phyloP scores from a whole-genome alignment of 2,113 vertebrate genomes.

The Lagopus leucura region DNA sequence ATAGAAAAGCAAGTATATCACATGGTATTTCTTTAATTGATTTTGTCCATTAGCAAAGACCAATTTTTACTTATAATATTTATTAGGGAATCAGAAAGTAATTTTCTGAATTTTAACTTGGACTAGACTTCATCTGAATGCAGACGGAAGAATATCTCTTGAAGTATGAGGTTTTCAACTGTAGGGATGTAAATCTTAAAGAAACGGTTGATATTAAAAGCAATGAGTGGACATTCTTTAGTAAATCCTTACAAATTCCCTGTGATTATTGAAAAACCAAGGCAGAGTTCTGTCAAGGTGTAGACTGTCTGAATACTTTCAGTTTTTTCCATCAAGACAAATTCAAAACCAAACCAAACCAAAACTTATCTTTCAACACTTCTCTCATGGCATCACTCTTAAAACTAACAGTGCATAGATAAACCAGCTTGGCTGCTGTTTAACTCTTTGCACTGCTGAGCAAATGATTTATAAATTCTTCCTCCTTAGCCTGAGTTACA shows the following conservation, averaged over 20 bases:
- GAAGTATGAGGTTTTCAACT: background rate
- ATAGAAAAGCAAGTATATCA: background rate
- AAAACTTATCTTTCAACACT: rapidly evolving
- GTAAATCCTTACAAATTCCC: background rate
- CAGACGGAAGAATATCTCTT: background rate
- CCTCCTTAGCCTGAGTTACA: background rate
- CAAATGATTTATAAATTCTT: background rate
- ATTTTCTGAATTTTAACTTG: background rate
- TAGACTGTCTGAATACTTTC: background rate
- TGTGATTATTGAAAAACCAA: background rate
- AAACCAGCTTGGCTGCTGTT: background rate
- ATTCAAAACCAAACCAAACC: rapidly evolving
- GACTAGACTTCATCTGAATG: background rate
- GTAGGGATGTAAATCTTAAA: background rate
- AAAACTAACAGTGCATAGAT: background rate
- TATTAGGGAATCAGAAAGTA: background rate
- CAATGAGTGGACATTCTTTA: background rate
- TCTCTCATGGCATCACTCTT: background rate
- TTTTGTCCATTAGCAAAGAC: background rate
- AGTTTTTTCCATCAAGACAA: rapidly evolving
- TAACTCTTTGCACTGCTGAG: background rate
- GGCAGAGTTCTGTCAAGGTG: background rate
- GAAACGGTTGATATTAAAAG: background rate
- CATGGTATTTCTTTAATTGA: background rate
- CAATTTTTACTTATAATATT: background rate